phyloP scores from a whole-genome alignment of 2,113 vertebrate species.

The Microcebus jonahi region DNA sequence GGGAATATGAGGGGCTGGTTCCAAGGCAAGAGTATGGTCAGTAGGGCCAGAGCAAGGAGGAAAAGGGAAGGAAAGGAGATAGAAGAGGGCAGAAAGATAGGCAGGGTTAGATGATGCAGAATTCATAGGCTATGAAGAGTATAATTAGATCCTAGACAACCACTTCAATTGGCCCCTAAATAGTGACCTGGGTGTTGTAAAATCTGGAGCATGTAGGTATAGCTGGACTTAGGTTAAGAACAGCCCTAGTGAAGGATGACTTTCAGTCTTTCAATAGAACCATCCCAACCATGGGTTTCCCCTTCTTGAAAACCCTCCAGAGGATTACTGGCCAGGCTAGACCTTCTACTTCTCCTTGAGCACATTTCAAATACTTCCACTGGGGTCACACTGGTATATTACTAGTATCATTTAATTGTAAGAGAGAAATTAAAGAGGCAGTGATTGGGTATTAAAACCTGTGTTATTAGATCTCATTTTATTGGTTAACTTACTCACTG shows the following conservation, averaged over 20 bases:
- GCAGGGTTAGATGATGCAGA: background rate
- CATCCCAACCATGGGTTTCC: background rate
- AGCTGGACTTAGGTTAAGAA: background rate
- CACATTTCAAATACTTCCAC: background rate
- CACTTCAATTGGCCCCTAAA: background rate
- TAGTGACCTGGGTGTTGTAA: background rate
- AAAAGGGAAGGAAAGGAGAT: background rate
- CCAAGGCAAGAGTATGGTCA: background rate
- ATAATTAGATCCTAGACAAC: background rate
- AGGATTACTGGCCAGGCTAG: background rate
- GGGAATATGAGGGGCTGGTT: background rate
- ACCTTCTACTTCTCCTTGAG: background rate
- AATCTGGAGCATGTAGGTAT: background rate
- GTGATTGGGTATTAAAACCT: background rate
- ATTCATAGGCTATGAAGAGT: background rate
- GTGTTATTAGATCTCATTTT: background rate
- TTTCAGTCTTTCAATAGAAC: background rate
- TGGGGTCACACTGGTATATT: background rate
- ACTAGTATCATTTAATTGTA: conserved; percentile 14
- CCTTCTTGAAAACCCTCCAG: background rate
- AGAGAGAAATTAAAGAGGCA: background rate
- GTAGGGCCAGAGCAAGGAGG: background rate
- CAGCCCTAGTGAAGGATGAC: background rate
- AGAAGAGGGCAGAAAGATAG: background rate
- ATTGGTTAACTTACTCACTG: background rate